Conservation (phyloP, 2,113 vertebrate genomes). For the Mormyrus lacerda region DNA sequence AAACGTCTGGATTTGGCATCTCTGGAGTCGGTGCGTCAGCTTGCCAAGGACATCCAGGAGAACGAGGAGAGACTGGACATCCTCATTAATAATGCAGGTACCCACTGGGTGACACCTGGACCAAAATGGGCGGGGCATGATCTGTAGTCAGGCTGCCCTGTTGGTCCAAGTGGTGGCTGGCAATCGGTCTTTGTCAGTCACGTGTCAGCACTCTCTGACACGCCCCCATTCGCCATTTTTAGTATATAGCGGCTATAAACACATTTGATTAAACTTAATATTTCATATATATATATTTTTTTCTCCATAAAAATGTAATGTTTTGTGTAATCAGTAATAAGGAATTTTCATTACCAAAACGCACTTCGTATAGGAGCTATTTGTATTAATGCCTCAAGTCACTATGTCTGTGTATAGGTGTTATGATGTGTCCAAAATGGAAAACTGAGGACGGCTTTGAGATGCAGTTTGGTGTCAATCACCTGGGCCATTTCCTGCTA, state of each 20-base stretch:
- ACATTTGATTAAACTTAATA: no score
- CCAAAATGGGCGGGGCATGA: neutral
- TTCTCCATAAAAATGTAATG: no score
- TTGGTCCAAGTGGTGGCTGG: neutral
- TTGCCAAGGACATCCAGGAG: constrained; percentile 38
- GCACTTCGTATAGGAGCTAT: neutral
- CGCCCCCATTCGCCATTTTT: no score
- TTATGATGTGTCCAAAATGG: constrained; percentile 65
- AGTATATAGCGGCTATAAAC: no score
- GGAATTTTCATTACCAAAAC: no score
- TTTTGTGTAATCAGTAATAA: no score
- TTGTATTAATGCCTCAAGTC: neutral
- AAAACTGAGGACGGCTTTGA: constrained; percentile 61
- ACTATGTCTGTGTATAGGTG: constrained; percentile 31
- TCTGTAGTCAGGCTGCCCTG: neutral
- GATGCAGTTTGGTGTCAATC: constrained; percentile 68
- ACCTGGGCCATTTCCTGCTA: constrained; percentile 64
- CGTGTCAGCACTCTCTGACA: no score
- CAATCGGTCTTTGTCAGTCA: neutral
- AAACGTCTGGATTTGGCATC: constrained; percentile 49
- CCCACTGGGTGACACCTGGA: neutral
- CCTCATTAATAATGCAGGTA: constrained; percentile 55
- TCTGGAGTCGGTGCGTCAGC: constrained; percentile 40
- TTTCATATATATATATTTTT: no score
- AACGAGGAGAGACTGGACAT: constrained; percentile 48